Conservation (phyloP, 2,797 vertebrate genomes). For the Alectoris magna region DNA sequence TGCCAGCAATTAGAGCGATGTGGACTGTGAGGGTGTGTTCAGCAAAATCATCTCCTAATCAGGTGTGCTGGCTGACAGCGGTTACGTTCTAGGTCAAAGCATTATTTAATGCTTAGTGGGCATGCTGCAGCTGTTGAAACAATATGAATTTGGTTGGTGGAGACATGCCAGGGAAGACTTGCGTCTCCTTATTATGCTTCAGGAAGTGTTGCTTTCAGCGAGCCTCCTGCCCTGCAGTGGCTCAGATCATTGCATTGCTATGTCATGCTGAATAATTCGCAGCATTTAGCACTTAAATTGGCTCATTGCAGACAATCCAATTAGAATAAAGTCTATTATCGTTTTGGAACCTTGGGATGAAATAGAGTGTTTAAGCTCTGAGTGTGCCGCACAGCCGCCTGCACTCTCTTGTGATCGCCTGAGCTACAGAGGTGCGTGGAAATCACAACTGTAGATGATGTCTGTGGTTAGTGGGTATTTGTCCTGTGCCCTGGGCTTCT, state of each 20-base stretch:
- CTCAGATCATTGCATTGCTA: slow-evolving; percentile 89
- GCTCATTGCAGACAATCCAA: slow-evolving; percentile 86
- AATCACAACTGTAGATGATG: background rate
- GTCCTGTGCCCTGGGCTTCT: background rate
- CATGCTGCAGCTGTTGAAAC: slow-evolving; percentile 74
- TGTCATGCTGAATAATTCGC: slow-evolving; percentile 92
- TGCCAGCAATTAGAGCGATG: slow-evolving; percentile 11
- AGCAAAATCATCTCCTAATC: slow-evolving; percentile 68
- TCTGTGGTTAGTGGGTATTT: background rate
- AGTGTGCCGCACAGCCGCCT: slow-evolving; percentile 41
- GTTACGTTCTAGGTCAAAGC: slow-evolving; percentile 76
- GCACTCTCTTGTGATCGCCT: background rate
- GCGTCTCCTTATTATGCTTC: slow-evolving; percentile 72
- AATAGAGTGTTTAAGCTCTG: slow-evolving; percentile 74
- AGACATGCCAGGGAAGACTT: slow-evolving; percentile 77
- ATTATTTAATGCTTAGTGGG: slow-evolving; percentile 68
- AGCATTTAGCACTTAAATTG: slow-evolving; percentile 91
- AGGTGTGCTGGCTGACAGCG: slow-evolving; percentile 53
- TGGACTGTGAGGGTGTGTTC: background rate
- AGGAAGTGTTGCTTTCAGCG: slow-evolving; percentile 70
- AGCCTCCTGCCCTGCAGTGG: slow-evolving; percentile 80
- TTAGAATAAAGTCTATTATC: slow-evolving; percentile 86
- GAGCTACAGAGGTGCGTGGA: background rate
- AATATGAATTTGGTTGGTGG: slow-evolving; percentile 67
- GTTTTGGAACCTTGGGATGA: slow-evolving; percentile 84